Base-by-base conservation (phyloP, 2,888 invertebrate genomes). In the Bedellia somnulentella region DNA sequence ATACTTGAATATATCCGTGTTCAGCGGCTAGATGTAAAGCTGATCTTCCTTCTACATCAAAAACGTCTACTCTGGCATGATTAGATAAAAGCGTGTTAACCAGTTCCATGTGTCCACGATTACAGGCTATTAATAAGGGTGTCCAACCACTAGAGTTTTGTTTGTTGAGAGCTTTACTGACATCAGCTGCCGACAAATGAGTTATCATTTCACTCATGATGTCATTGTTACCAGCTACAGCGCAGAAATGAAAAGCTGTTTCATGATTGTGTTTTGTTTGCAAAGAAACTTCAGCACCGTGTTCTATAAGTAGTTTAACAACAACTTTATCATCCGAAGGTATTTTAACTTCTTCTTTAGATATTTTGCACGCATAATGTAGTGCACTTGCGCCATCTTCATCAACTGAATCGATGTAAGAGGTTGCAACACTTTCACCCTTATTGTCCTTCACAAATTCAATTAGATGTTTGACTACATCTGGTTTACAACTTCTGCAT, bases 41-140 rank as follows among this genome's bases (percentile, higher is more conserved):
- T 2, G 97, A 97, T 47, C 97, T 78, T 17, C 93, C 93, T 64
- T 98, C 97, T 40, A 86, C 87, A 57, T 99, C 99, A 60, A 99
- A 99, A 0, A 99, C 98, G 58, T 99, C 99, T 11, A 99, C 98
- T 53, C 99, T 83, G 5, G 98, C 98, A 59, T 98, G 95, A 63
- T 97, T 94, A 22, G 88, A 81, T 35, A 97, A 78, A 33, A 98
- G 78, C 36, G 90, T 91, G 49, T 82, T 90, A 24, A 97, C 94
- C 43, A 98, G 84, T 52, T 93, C 92, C 78, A 92, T 87, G 59
- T 99, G 98, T 4, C 97, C 99, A 54, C 91, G 83, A 53, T 97
- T 88, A 49, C 97, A 92, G 12, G 99, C 98, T 45, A 98, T 95
- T 30, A 98, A 77, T 40, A 99, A 76, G 9, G 99, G 98, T 0